Base-by-base conservation (phyloP, 2,888 invertebrate species). In the Apeira syringaria region DNA sequence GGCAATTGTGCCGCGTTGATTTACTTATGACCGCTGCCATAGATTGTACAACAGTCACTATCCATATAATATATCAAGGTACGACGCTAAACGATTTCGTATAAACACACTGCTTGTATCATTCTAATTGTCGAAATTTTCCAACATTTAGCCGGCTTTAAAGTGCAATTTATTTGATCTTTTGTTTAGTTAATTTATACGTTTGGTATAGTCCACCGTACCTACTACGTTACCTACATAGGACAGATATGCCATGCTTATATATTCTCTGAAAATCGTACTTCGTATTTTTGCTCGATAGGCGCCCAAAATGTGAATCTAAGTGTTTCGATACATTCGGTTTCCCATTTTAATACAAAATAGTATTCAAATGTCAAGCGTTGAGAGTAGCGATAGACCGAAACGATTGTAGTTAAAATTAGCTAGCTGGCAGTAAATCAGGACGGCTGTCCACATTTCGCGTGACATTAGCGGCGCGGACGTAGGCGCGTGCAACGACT, bases 341-440 rank as follows among this genome's bases (percentile, higher is more conserved):
- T 7, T 8, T 27, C 27, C 10, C 5, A n/a, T 26, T 9, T 15
- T 8, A 11, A 18, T 36, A 11, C 30, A 12, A 13, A 39, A 26
- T 15, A 32, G 35, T 30, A 17, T 12, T 8, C 8, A 26, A 33
- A 31, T 39, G 34, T 31, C 25, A 31, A 22, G 22, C 31, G 34
- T 22, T 30, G 20, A 8, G 24, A 31, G 10, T 11, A 32, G 34
- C 34, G 13, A 26, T 25, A 32, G 31, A 37, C 13, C 40, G 32
- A 43, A 39, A 29, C 32, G 35, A 36, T 36, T 31, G 37, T 28
- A 34, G 45, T 45, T 48, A 51, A 31, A 48, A 33, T 48, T 51
- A 48, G 51, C 44, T 9, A 26, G 20, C 32, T 37, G 47, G 25
- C 44, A 31, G 40, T 40, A 38, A 45, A 48, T 48, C 39, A 52